A percentile compares a stretch with the other conserved stretches of the same genome.
Conservation (phyloP, 2,797 vertebrate species). For the Psittacula derbiana region DNA sequence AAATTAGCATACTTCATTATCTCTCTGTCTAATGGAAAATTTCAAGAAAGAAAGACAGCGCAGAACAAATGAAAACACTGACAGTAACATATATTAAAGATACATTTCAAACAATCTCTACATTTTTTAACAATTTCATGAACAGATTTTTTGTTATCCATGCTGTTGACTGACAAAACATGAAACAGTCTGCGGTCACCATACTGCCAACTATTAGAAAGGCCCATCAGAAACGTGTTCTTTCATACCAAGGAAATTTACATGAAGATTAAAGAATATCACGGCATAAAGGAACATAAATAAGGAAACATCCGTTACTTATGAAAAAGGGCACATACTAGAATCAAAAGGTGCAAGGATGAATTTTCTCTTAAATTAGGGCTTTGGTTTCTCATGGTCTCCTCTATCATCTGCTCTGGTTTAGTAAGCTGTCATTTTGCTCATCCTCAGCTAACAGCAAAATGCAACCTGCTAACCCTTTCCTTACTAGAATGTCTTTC, state of each 20-base stretch:
- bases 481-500: not conserved
- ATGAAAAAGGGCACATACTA: not conserved
- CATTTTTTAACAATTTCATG: not conserved
- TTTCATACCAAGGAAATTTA: not conserved
- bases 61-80: not conserved
- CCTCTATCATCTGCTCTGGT: not conserved
- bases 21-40: not conserved
- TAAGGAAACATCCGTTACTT: not conserved
- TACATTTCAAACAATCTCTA: not conserved
- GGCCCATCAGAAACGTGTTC: not conserved
- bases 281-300: not conserved
- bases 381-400: not conserved
- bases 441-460: not conserved
- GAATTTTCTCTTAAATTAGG: not conserved
- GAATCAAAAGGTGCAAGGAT: not conserved
- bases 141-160: not conserved
- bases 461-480: not conserved
- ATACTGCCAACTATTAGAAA: not conserved
- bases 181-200: not conserved
- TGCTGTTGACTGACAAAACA: not conserved
- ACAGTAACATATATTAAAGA: not conserved
- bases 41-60: not conserved
- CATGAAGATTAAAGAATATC: not conserved
- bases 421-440: not conserved
- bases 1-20: conserved; percentile 31